Base-by-base conservation (phyloP, 2,113 vertebrate genomes). In the Festucalex cinctus region DNA sequence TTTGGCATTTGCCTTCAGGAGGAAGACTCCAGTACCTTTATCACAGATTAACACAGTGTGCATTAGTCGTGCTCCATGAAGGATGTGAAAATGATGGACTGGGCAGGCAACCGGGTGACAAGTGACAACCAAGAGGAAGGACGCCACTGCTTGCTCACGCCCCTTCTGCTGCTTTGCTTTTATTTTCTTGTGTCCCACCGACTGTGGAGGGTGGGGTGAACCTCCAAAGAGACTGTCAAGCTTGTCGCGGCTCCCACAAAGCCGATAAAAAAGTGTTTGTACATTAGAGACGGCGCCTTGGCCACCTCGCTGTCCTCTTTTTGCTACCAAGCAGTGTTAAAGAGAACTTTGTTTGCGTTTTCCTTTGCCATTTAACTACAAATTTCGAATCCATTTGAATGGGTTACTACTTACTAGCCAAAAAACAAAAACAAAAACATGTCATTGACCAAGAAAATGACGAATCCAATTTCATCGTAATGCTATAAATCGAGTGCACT, bases 171-270 rank as follows among this genome's bases (percentile, higher is more conserved):
- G 71, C 32, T 22, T 70, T 69, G 69, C 69, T 78, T 74, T 71
- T 76, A 72, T 80, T 83, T 56, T 70, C 73, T 76, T 83, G 75
- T 70, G 79, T 80, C 59, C 63, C 37, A 57, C 66, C 71, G 78
- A 56, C 70, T 69, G 73, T 74, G 75, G 80, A 71, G 81, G 81
- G 81, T 75, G 70, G 81, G 84, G 74, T 70, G 82, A 80, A 85
- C 86, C 81, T 81, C 48, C 48, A 82, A 66, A 87, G 84, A 86
- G 85, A 85, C 81, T 82, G 87, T 89, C 77, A 78, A 83, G 84
- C 79, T 86, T 78, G 68, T 72, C 69, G 75, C 75, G 12, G 72
- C 83, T 86, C 74, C 69, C 76, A 72, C 77, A 60, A 74, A 79
- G 71, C 86, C 83, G 81, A 86, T 88, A 83, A 81, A 75, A n/a